Evolutionary conservation across 2,888 invertebrate genomes (phyloP), one percentile per base, ranked within the genome.

Genomic region (Dinocampus coccinellae): DNA sequence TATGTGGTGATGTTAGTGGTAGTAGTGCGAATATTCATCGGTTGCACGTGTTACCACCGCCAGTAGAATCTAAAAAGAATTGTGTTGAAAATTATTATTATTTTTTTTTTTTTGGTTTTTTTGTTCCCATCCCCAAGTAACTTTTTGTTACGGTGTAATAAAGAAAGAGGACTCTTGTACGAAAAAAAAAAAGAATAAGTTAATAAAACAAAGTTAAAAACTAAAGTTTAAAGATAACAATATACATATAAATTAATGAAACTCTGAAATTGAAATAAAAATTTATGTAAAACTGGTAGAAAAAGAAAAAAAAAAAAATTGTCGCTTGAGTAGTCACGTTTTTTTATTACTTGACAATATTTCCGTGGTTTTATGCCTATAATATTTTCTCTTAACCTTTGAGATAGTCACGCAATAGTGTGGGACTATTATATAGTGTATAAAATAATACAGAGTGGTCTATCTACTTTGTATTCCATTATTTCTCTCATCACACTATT

Each of bases 11-110:
- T 42, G 22, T 55, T 64, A 24, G 36, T n/a, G 24, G 65, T 58
- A 58, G 64, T 42, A 22, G 10, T 26, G 65, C 67, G 71, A 76
- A 76, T 77, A 73, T 77, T 70, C 71, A 63, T 52, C 65, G 61
- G 65, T 16, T 58, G 73, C 72, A 76, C 73, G 73, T 77, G 77
- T 70, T 70, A 52, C 73, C 57, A 29, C 29, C n/a, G 7, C 16
- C 64, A 10, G 29, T 39, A 20, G 42, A 3, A 39, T 29, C 33
- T 11, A 20, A 52, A 61, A 57, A 34, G 34, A 26, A 42, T 52
- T 58, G 69, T 64, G n/a, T 34, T n/a, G 16, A 33, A 29, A 29
- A 29, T 29, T 7, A 4, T 29, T 29, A 4, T n/a, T n/a, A n/a
- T n/a, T n/a, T n/a, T n/a, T n/a, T n/a, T n/a, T n/a, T n/a, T n/a